phyloP scores from a whole-genome alignment of 2,888 invertebrate species.

The Ceratothoa steindachneri region DNA sequence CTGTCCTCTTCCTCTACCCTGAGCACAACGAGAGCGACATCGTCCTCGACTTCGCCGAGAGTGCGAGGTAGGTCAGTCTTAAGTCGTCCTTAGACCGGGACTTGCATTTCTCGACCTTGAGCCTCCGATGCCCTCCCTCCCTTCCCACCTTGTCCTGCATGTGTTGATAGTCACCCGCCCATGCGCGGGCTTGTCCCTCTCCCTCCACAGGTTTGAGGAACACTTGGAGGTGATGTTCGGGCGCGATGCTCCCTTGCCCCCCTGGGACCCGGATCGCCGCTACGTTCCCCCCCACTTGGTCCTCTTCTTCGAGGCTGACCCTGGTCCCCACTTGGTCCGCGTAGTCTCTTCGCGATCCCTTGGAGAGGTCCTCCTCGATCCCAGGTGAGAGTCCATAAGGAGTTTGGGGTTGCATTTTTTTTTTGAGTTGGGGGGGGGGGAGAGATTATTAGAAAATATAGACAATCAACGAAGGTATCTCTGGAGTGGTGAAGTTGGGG shows the following conservation, averaged over 20 bases:
- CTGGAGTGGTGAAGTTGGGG: no score
- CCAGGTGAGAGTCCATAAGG: conserved; percentile 54
- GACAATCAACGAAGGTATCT: no score
- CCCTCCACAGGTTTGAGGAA: conserved; percentile 58
- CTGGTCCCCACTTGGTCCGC: conserved; percentile 60
- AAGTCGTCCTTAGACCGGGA: neutral
- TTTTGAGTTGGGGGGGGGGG: no score
- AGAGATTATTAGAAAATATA: no score
- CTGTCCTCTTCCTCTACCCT: conserved; percentile 81
- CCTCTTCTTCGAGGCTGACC: conserved; percentile 70
- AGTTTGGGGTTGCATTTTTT: neutral
- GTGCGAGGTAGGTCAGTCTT: conserved; percentile 22
- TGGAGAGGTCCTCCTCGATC: conserved; percentile 60
- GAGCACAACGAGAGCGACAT: conserved; percentile 83
- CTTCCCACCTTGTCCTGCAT: no score
- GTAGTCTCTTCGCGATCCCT: conserved; percentile 61
- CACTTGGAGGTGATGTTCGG: conserved; percentile 59
- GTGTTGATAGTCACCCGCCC: no score
- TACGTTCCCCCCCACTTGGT: conserved; percentile 61
- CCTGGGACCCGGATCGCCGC: conserved; percentile 66
- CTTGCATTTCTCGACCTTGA: neutral
- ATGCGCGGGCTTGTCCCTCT: no score
- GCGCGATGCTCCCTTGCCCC: conserved; percentile 59
- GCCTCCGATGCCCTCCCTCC: no score
- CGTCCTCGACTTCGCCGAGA: conserved; percentile 72